Base-by-base conservation (phyloP, 1,140 invertebrate species). In the Geopemphigus sp. region DNA sequence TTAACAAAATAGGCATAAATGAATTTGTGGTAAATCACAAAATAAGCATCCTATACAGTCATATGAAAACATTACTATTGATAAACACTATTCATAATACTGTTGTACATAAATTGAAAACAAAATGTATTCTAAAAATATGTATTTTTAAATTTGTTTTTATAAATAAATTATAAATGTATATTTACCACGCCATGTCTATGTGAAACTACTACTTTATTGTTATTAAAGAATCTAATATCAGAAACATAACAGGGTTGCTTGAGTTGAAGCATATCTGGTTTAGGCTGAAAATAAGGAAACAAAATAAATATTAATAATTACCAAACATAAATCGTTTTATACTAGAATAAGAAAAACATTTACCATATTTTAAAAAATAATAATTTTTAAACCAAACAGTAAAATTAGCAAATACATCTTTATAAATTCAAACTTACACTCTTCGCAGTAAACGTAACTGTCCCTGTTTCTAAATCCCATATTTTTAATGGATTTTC, bases 401-500 rank as follows among this genome's bases (percentile, higher is more conserved):
- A 8, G 12, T 26, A 29, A 29, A 61, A 63, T 61, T 39, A 39
- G 8, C 32, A 39, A 39, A 39, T 39, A 39, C 3, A 39, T 39
- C 3, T 39, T 39, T 39, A 39, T 5, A 68, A 68, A 70, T 12
- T 19, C 6, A 26, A 11, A 84, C 85, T 85, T 81, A 92, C 88
- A 90, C 93, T 93, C 89, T 90, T 94, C 50, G 91, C 91, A 83
- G 84, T 87, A 85, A 91, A 94, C 80, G 86, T 85, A 84, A 84
- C 82, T 81, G 82, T 83, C 84, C 83, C 82, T 80, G 83, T 87
- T 24, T 88, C 85, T 26, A 94, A 81, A 85, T 94, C 90, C 88
- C 90, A 94, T 56, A 94, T 83, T 86, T 93, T 92, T 17, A 94
- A 84, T 80, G 90, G 89, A 86, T 93, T 91, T 85, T 92, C 90